Conservation (phyloP, 1,140 invertebrate species). For the Lucilia cuprina region DNA sequence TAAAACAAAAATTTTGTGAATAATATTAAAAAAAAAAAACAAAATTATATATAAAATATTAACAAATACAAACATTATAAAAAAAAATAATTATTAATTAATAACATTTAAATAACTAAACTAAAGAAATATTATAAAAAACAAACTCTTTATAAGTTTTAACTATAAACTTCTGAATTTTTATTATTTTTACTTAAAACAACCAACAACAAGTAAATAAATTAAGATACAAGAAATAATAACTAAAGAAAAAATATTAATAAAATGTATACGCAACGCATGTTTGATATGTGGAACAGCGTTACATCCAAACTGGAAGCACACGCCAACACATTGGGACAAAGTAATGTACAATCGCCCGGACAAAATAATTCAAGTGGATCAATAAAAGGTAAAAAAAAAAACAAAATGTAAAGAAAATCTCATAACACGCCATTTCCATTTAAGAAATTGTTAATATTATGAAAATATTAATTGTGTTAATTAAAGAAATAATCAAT, state of each 20-base stretch:
- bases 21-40: not conserved
- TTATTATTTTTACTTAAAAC: too few relatives aligned
- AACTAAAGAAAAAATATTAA: not conserved
- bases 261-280: constrained; percentile 71
- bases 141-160: not conserved
- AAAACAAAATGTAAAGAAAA: constrained; percentile 16
- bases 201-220: not conserved
- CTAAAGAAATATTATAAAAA: not conserved
- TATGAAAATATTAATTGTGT: too few relatives aligned
- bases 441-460: too few relatives aligned
- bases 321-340: constrained; percentile 69
- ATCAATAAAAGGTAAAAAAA: constrained; percentile 81
- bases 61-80: not conserved
- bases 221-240: not conserved
- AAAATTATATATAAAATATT: not conserved
- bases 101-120: constrained; percentile 19
- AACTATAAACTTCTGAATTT: not conserved
- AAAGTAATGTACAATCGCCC: constrained; percentile 65
- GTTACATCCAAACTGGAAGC: constrained; percentile 81
- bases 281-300: constrained; percentile 89
- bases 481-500: too few relatives aligned
- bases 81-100: not conserved
- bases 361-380: constrained; percentile 75
- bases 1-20: constrained; percentile 19
- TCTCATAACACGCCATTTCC: too few relatives aligned